phyloP scores from a whole-genome alignment of 1,140 invertebrate species.

The Aphelinus certus region DNA sequence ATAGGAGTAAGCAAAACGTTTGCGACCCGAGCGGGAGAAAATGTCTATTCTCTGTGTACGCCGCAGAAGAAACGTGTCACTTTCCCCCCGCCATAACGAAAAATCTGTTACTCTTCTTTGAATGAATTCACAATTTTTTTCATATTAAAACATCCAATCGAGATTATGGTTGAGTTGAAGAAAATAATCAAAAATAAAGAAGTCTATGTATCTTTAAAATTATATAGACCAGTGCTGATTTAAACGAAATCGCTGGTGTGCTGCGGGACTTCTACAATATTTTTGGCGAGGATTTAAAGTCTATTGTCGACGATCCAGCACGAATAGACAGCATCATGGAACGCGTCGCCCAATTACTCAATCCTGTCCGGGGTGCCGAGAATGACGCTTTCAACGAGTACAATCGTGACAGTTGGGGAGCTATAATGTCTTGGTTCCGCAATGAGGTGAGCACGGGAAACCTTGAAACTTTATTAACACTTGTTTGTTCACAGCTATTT shows the following conservation, averaged over 20 bases:
- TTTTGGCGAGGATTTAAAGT: constrained; percentile 85
- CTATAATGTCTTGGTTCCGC: constrained; percentile 79
- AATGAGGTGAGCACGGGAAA: constrained; percentile 61
- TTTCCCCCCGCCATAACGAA: neutral
- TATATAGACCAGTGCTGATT: constrained; percentile 75
- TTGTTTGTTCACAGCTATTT: too few relatives aligned
- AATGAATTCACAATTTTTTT: too few relatives aligned
- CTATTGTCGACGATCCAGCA: constrained; percentile 84
- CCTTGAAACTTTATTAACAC: too few relatives aligned
- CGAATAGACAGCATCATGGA: constrained; percentile 85
- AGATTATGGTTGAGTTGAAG: too few relatives aligned
- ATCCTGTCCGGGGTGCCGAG: constrained; percentile 77
- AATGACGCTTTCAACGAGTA: constrained; percentile 83
- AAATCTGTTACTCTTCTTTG: neutral
- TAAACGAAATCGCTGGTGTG: constrained; percentile 76
- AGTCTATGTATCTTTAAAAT: too few relatives aligned
- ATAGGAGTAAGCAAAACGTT: too few relatives aligned
- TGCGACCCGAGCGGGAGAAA: too few relatives aligned
- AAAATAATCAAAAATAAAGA: too few relatives aligned
- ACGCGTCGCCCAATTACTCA: constrained; percentile 75
- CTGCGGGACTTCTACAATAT: constrained; percentile 89
- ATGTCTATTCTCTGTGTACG: too few relatives aligned
- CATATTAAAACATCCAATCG: too few relatives aligned
- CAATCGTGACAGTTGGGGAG: constrained; percentile 85
- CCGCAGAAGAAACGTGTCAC: too few relatives aligned